These are phyloP conservation scores for Diplodus sargus DNA, from an alignment of 2,797 vertebrate species.

Conservation along the genomic window DNA sequence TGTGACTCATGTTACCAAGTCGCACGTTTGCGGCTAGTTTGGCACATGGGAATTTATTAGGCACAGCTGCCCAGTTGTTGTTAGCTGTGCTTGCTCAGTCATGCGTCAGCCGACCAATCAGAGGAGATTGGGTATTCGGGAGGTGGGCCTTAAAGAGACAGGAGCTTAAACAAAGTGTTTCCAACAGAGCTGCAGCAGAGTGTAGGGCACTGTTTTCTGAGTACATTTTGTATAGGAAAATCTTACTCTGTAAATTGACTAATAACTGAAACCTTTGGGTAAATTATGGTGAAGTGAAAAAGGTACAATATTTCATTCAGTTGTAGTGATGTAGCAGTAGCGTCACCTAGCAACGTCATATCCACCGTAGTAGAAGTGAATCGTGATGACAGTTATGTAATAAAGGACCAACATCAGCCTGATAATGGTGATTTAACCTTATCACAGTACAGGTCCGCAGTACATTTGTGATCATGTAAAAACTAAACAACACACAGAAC, in stretches of 20 bases:
- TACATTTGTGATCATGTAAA: neutral
- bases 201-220: no score
- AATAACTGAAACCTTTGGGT: neutral
- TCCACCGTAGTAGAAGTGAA: neutral
- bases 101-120: no score
- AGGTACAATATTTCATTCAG: neutral
- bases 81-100: no score
- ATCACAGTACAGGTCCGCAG: neutral
- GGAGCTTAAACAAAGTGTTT: no score
- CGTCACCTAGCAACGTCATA: neutral
- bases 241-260: neutral
- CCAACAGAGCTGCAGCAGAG: no score
- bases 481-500: neutral
- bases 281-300: neutral
- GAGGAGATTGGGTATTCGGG: no score
- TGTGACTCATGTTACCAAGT: no score
- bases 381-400: slow-evolving; percentile 10
- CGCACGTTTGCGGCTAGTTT: no score
- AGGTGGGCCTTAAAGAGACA: no score
- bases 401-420: neutral
- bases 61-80: no score
- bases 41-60: no score
- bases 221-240: neutral
- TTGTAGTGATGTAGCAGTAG: neutral
- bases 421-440: neutral